A percentile compares a stretch with the other conserved stretches of the same genome.
These are phyloP conservation scores for Molorchus minor DNA, from an alignment of 2,888 invertebrate species.

Conservation along the genomic window DNA sequence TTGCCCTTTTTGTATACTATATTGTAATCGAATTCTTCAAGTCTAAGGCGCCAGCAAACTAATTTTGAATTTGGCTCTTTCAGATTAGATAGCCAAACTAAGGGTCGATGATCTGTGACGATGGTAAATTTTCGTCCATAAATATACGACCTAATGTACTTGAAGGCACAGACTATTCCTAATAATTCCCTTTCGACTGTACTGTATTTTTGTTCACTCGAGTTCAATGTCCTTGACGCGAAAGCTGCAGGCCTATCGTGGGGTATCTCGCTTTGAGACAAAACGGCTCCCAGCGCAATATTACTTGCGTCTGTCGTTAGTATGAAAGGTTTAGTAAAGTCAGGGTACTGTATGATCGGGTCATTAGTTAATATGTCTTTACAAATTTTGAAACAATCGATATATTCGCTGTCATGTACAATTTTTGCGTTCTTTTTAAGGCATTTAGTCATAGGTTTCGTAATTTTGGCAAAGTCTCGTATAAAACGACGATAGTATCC, in stretches of 20 bases:
- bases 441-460: constrained; percentile 27
- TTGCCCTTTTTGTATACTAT: constrained; percentile 15
- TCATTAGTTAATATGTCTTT: constrained; percentile 8
- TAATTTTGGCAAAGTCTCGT: constrained; percentile 20
- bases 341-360: background rate
- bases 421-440: constrained; percentile 16
- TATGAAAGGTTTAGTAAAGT: constrained; percentile 22
- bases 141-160: too few relatives aligned
- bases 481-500: constrained; percentile 38
- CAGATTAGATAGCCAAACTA: too few relatives aligned
- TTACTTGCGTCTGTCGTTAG: constrained; percentile 28
- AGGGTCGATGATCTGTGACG: too few relatives aligned
- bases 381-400: constrained; percentile 24
- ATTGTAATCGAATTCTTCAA: background rate
- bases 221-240: too few relatives aligned
- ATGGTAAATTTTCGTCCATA: too few relatives aligned
- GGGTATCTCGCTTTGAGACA: background rate
- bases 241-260: too few relatives aligned
- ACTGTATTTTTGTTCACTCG: too few relatives aligned
- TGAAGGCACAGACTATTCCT: too few relatives aligned
- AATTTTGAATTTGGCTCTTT: constrained; percentile 16
- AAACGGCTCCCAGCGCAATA: constrained; percentile 27
- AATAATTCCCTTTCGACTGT: too few relatives aligned
- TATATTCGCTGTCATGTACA: background rate
- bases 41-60: background rate